Evolutionary conservation across 2,797 vertebrate genomes (phyloP), one percentile per base, ranked within the genome.

Genomic region (Ara ararauna): DNA sequence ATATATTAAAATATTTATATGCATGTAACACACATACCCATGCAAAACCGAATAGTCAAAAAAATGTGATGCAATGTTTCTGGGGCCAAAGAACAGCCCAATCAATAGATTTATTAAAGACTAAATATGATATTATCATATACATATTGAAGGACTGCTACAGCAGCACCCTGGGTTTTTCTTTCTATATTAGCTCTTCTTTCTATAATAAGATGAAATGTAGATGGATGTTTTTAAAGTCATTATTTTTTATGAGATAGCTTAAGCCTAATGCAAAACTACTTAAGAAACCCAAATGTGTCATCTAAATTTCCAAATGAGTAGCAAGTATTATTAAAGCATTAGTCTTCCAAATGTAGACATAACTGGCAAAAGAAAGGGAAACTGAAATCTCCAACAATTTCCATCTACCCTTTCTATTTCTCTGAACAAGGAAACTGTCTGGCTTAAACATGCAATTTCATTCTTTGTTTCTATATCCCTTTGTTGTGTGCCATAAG

Each of bases 301-400:
- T 97, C 87, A 95, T 95, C 89, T 96, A 90, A 95, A 95, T 95
- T 95, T 97, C 90, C 85, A 95, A 95, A 97, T 93, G 87, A 94
- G 87, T 77, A 94, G 56, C 61, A 91, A 89, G 89, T 85, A 71
- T 92, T 94, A 96, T 95, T 96, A 95, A 53, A 93, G 29, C 91
- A 96, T 96, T 95, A 94, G 89, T 97, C 96, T 96, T 96, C 81
- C 36, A 89, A 94, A 95, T 78, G 90, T 76, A 88, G 80, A 84
- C 1, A 1, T 88, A 95, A 79, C 50, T 78, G 80, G 87, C 15
- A 91, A 88, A 91, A 78, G 65, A 85, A 84, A 94, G 68, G 42
- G 75, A 84, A 93, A 81, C 76, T 64, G 77, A 93, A 94, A 73
- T 86, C 71, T 92, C 67, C 72, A 71, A 50, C 71, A 72, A 47